Conservation (phyloP, 1,140 invertebrate genomes). For the Nasonia longicornis region DNA sequence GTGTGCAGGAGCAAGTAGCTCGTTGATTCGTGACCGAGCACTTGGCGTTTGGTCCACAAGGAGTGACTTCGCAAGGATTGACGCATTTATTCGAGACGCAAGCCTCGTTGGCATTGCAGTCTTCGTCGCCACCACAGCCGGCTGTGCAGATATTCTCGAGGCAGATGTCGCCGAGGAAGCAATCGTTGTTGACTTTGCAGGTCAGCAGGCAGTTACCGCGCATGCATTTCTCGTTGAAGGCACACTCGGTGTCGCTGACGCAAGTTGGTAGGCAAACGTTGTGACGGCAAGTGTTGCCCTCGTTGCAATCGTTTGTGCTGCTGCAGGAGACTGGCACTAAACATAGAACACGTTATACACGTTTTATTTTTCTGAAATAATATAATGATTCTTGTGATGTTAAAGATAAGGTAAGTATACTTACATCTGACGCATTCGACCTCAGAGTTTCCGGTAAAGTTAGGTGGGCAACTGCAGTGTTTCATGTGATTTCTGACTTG, state of each 20-base stretch:
- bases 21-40: conserved; percentile 86
- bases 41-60: conserved; percentile 86
- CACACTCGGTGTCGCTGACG: conserved; percentile 83
- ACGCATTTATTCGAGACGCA: conserved; percentile 84
- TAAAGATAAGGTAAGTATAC: conserved; percentile 54
- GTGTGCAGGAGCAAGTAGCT: conserved; percentile 82
- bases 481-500: conserved; percentile 81
- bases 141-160: conserved; percentile 85
- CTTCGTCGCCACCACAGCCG: conserved; percentile 87
- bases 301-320: conserved; percentile 76
- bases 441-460: conserved; percentile 87
- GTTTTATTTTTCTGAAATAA: neutral
- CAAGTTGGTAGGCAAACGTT: conserved; percentile 84
- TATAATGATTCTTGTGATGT: neutral
- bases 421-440: conserved; percentile 87
- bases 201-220: conserved; percentile 85
- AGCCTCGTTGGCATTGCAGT: conserved; percentile 85
- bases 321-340: conserved; percentile 83
- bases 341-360: conserved; percentile 27
- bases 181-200: conserved; percentile 90
- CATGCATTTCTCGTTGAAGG: conserved; percentile 91
- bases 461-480: conserved; percentile 84
- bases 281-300: conserved; percentile 79
- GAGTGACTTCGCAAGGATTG: conserved; percentile 81
- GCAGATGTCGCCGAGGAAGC: conserved; percentile 91